These are phyloP conservation scores for Drosophila yakuba DNA, from an alignment of 1,140 invertebrate genomes.

Conservation along the genomic window DNA sequence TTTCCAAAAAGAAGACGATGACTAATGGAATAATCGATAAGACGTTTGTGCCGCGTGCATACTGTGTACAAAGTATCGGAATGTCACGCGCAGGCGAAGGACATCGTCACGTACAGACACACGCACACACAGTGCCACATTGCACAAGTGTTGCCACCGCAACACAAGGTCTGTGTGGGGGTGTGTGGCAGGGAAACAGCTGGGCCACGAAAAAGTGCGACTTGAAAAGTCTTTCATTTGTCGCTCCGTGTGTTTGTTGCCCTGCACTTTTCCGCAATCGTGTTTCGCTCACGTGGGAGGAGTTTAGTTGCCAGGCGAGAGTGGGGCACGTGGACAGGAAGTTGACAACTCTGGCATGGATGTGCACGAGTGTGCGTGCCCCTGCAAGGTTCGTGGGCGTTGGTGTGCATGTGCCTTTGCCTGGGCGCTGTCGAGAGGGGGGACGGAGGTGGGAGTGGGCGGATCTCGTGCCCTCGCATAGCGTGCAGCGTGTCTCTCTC, in stretches of 20 bases:
- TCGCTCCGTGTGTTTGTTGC: neutral
- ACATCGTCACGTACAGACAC: slow-evolving; percentile 43
- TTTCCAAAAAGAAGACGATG: neutral
- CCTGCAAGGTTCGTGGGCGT: slow-evolving; percentile 38
- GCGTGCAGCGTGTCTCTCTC: slow-evolving; percentile 15
- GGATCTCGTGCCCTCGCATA: slow-evolving; percentile 23
- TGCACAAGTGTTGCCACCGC: slow-evolving; percentile 57
- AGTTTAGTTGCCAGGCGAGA: slow-evolving; percentile 64
- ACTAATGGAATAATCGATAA: slow-evolving; percentile 68
- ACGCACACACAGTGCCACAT: slow-evolving; percentile 16
- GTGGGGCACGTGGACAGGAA: slow-evolving; percentile 54
- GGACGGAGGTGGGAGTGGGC: neutral
- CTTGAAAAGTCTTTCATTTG: slow-evolving; percentile 17
- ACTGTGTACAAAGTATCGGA: slow-evolving; percentile 76
- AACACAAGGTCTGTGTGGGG: slow-evolving; percentile 10
- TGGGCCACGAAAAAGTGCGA: slow-evolving; percentile 26
- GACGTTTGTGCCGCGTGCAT: slow-evolving; percentile 59
- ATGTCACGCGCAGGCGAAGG: slow-evolving; percentile 79
- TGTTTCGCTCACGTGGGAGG: slow-evolving; percentile 1
- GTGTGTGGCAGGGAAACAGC: slow-evolving; percentile 50
- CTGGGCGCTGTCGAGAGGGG: too few species aligned
- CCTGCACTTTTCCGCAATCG: neutral
- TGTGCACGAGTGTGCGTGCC: slow-evolving; percentile 6
- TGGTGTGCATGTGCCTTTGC: slow-evolving; percentile 8
- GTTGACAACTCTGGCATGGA: slow-evolving; percentile 56